Evolutionary conservation across 2,888 invertebrate genomes (phyloP).

Genomic region (Trichogramma evanescens): DNA sequence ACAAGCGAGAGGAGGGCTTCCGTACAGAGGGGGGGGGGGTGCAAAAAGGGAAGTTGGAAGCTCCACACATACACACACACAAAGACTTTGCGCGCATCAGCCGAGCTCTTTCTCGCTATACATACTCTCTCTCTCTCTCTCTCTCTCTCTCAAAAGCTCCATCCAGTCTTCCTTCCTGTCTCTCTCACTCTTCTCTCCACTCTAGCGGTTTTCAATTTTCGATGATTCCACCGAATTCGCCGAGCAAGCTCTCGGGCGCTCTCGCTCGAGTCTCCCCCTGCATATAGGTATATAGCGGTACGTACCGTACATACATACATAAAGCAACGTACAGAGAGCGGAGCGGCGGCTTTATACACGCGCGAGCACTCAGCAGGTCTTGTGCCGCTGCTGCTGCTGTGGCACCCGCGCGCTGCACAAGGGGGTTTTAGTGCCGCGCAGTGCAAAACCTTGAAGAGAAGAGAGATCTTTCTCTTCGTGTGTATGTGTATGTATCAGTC

Average conservation of each 20-base stretch:
- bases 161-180: no score
- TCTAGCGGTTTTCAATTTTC: slow-evolving; percentile 43
- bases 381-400: no score
- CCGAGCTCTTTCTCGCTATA: no score
- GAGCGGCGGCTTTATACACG: not conserved
- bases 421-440: slow-evolving; percentile 8
- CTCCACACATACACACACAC: no score
- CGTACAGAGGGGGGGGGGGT: no score
- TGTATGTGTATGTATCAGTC: slow-evolving; percentile 4
- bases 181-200: not conserved
- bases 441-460: slow-evolving; percentile 7
- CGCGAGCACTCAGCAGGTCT: no score
- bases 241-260: slow-evolving; percentile 24
- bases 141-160: no score
- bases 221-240: slow-evolving; percentile 46
- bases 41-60: no score
- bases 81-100: no score
- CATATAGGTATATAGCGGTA: not conserved
- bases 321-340: not conserved
- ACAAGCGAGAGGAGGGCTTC: no score
- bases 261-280: slow-evolving; percentile 1
- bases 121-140: no score
- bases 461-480: slow-evolving; percentile 18
- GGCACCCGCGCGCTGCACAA: not conserved
- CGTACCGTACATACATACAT: not conserved